phyloP scores from a whole-genome alignment of 2,113 vertebrate genomes.

The Oreotrochilus melanogaster region DNA sequence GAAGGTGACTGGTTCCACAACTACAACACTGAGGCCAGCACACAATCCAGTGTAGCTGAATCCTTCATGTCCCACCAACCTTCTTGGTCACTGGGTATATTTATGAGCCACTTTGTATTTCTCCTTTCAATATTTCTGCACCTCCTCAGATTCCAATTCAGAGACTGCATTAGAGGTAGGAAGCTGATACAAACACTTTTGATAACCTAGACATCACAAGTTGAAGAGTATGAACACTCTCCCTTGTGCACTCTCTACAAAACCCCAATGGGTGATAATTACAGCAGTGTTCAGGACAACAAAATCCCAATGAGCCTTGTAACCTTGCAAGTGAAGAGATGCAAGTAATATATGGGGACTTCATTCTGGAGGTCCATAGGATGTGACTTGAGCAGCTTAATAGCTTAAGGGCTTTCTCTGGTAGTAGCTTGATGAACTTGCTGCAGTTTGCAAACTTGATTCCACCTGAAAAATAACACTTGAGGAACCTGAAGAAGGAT shows the following conservation, averaged over 20 bases:
- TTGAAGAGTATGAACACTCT: background rate
- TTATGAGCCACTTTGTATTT: background rate
- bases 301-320: background rate
- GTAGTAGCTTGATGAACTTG: background rate
- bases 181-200: background rate
- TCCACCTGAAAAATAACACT: background rate
- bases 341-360: fast-evolving
- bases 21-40: fast-evolving
- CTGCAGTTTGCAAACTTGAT: background rate
- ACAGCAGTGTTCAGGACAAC: background rate
- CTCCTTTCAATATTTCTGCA: background rate
- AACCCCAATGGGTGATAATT: background rate
- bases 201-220: background rate
- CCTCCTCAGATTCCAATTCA: background rate
- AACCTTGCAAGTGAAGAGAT: background rate
- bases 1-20: no score
- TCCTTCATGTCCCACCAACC: background rate
- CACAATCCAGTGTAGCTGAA: background rate
- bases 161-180: background rate
- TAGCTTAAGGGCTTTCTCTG: background rate
- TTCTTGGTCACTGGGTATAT: fast-evolving
- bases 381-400: background rate
- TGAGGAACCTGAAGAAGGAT: background rate
- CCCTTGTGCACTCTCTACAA: background rate
- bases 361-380: background rate